Base-by-base conservation (phyloP, 2,113 vertebrate genomes). In the Nerophis ophidion region DNA sequence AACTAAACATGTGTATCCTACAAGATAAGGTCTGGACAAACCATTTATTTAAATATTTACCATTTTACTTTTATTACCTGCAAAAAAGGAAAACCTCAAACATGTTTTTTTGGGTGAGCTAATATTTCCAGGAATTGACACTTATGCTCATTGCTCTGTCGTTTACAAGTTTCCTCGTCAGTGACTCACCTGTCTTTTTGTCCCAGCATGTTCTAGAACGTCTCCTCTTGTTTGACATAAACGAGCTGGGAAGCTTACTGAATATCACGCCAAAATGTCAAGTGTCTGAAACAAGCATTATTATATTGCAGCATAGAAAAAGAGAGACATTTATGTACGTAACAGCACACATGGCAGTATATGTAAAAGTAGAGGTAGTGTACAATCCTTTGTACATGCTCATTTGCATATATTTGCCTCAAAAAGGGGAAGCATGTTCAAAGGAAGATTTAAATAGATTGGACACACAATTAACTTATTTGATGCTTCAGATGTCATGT, bases 81-180 rank as follows among this genome's bases (percentile, higher is more conserved):
- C 26, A 9, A 40, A 40, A 40, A 40, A 38, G 8, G 6, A 38
- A 38, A 38, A 38, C 1, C 36, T 38, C 38, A 40, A 52, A 34
- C 2, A 1, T 52, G 19, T 33, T 52, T 26, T 8, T 8, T 33
- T 52, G 26, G 26, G 38, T 54, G 1, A n/a, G 33, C 52, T 14
- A 38, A 14, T 36, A 3, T 36, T 54, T 36, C 71, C 84, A 84
- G 82, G 81, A 86, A 82, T 70, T 15, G 11, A 13, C 50, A 34
- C 11, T 13, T 3, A 14, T 52, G 12, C 50, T 34, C 13, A 52
- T 13, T 7, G 26, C 13, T 8, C 15, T 6, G 13, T 33, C 79
- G 79, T 44, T 44, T 44, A 77, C 35, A 70, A 74, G 76, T 70
- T 82, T 86, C 81, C 86, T 86, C 74, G 55, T 60, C 34, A 63